Evolutionary conservation across 2,797 vertebrate genomes (phyloP).

Genomic region (Pangasius sanitwongsei): DNA sequence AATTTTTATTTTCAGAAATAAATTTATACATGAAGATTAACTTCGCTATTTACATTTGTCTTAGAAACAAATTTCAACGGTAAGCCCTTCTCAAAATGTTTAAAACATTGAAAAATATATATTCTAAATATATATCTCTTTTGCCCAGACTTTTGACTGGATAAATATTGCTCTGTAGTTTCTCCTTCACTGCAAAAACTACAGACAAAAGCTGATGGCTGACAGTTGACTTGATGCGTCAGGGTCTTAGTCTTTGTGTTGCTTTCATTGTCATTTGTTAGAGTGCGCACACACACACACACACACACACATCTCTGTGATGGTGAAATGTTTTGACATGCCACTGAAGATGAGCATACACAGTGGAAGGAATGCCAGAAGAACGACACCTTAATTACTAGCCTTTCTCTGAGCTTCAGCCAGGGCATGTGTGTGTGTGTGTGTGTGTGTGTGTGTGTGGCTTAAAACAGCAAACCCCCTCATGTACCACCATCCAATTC

Average conservation of each 20-base stretch:
- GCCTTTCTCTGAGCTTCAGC: constrained; percentile 37
- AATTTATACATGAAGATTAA: background rate
- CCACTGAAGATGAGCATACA: constrained; percentile 44
- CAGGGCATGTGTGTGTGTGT: constrained; percentile 12
- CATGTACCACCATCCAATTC: constrained; percentile 33
- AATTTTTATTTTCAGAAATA: background rate
- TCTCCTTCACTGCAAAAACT: constrained; percentile 1
- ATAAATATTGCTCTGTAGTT: background rate
- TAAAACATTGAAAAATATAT: background rate
- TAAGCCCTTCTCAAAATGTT: background rate
- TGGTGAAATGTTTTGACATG: constrained; percentile 49
- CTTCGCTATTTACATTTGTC: background rate
- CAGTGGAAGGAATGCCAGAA: constrained; percentile 42
- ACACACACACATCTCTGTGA: background rate
- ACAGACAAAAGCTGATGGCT: constrained; percentile 13
- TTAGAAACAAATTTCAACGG: background rate
- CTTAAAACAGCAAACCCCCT: constrained; percentile 28
- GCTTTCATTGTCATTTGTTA: constrained; percentile 20
- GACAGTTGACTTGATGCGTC: constrained; percentile 3
- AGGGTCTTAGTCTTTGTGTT: constrained; percentile 15
- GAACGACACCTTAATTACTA: constrained; percentile 45
- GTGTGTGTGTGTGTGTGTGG: constrained; percentile 19
- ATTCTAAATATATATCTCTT: background rate
- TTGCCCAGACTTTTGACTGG: background rate
- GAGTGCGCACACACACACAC: background rate